Percentiles rank a stretch among this genome's conserved stretches.
Evolutionary conservation across 2,113 vertebrate species (phyloP).

Genomic region (Bombycilla garrulus): DNA sequence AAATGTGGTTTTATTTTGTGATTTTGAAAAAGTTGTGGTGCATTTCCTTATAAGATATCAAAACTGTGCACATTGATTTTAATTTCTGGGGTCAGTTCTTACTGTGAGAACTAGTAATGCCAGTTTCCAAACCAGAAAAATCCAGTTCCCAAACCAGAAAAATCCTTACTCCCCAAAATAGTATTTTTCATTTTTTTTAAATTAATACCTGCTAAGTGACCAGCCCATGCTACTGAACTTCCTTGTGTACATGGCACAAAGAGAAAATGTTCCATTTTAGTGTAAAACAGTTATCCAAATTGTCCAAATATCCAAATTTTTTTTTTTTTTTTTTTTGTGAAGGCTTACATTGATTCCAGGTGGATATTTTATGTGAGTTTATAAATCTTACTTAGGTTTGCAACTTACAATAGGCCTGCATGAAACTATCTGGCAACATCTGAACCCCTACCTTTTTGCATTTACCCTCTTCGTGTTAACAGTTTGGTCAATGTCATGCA

Average conservation of each 20-base stretch:
- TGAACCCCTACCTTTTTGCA: background rate
- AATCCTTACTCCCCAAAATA: background rate
- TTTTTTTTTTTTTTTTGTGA: too few species aligned
- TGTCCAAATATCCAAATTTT: too few species aligned
- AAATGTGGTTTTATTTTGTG: background rate
- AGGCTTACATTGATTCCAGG: background rate
- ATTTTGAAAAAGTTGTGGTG: background rate
- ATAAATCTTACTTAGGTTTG: background rate
- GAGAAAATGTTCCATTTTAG: background rate
- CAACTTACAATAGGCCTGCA: background rate
- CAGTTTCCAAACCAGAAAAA: background rate
- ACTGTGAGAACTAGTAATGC: background rate
- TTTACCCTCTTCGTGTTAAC: background rate
- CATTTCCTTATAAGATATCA: background rate
- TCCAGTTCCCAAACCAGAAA: background rate
- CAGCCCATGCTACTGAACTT: background rate
- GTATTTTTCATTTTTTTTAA: background rate
- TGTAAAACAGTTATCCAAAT: background rate
- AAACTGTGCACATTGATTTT: background rate
- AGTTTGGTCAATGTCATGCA: background rate
- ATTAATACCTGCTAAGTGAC: background rate
- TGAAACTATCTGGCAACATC: background rate
- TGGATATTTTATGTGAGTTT: background rate
- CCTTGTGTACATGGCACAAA: background rate
- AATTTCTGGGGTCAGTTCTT: background rate